phyloP scores from a whole-genome alignment of 2,113 vertebrate species.

The Amphiprion ocellaris region DNA sequence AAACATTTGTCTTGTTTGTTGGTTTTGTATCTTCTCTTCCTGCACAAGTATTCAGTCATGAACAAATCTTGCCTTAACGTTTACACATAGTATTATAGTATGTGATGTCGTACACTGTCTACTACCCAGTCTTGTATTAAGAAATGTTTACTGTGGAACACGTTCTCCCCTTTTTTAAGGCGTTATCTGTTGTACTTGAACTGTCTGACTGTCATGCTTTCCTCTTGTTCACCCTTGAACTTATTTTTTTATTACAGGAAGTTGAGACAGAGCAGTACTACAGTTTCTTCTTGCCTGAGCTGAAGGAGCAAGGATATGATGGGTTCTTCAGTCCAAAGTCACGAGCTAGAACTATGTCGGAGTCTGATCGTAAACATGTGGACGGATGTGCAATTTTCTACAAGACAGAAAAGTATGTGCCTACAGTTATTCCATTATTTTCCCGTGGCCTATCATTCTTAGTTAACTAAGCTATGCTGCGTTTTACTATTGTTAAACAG shows the following conservation, averaged over 20 bases:
- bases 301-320: conserved; percentile 97
- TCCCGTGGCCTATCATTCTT: not conserved
- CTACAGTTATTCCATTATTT: not conserved
- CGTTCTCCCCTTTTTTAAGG: not conserved
- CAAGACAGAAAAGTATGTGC: conserved; percentile 93
- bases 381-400: conserved; percentile 98
- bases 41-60: not conserved
- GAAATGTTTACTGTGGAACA: not conserved
- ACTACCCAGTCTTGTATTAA: not conserved
- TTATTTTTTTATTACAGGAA: conserved; percentile 84
- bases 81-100: not conserved
- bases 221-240: not conserved
- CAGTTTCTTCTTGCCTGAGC: conserved; percentile 94
- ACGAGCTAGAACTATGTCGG: conserved; percentile 97
- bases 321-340: conserved; percentile 99
- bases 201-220: not conserved
- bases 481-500: too few species aligned
- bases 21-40: not conserved
- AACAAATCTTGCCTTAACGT: not conserved
- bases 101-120: not conserved
- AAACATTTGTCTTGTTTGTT: not conserved
- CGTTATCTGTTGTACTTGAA: not conserved
- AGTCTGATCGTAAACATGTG: conserved; percentile 97
- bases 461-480: too few species aligned
- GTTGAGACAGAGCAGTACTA: conserved; percentile 99